These are phyloP conservation scores for Neogobius melanostomus DNA, from an alignment of 2,113 vertebrate genomes.

Conservation along the genomic window DNA sequence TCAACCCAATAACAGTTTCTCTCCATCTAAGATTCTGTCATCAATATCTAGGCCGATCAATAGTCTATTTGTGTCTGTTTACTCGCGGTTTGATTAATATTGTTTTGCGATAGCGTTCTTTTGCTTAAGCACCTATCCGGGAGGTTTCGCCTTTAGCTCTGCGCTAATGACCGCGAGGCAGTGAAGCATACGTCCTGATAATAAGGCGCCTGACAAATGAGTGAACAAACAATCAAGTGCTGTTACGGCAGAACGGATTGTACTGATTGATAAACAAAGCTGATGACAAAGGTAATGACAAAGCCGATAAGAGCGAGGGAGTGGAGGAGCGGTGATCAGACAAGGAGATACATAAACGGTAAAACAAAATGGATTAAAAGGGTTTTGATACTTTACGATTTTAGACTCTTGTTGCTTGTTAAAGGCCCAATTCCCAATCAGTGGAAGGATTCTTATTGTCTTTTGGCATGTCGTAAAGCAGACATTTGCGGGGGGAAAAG, in stretches of 20 bases:
- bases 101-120: neutral
- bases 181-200: constrained; percentile 44
- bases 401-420: too few species aligned
- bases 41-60: too few species aligned
- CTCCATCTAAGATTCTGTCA: too few species aligned
- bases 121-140: neutral
- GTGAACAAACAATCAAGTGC: constrained; percentile 30
- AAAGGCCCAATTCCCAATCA: too few species aligned
- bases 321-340: neutral
- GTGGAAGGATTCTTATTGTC: too few species aligned
- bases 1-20: too few species aligned
- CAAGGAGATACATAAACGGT: neutral
- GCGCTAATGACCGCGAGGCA: constrained; percentile 23
- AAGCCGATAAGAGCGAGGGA: constrained; percentile 11
- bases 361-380: neutral
- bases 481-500: too few species aligned
- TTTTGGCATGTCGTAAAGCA: too few species aligned
- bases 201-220: constrained; percentile 41
- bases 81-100: neutral
- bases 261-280: constrained; percentile 30
- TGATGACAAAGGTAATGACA: constrained; percentile 21
- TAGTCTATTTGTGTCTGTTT: too few species aligned
- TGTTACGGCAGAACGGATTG: constrained; percentile 28
- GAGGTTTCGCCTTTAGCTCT: neutral
- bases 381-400: neutral